phyloP scores from a whole-genome alignment of 2,113 vertebrate genomes.

The Pionites leucogaster region DNA sequence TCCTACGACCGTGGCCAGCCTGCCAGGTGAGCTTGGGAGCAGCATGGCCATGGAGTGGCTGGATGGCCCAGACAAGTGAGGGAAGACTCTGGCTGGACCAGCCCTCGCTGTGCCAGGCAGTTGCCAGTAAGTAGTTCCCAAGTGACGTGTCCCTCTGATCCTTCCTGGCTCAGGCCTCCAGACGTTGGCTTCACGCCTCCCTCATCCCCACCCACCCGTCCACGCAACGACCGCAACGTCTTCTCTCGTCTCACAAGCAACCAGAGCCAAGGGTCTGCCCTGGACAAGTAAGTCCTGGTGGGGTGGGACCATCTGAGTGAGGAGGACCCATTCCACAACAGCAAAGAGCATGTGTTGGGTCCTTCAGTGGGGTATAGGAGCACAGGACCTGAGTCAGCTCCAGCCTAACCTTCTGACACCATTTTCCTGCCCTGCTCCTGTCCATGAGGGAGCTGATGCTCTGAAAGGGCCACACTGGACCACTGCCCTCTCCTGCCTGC shows the following conservation, averaged over 20 bases:
- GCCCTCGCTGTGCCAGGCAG: not conserved
- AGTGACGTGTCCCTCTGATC: not conserved
- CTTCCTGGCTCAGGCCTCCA: conserved; percentile 78
- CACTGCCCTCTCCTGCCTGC: not conserved
- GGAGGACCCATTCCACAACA: not conserved
- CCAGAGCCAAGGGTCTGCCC: conserved; percentile 91
- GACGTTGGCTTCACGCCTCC: conserved; percentile 91
- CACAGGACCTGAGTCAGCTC: not conserved
- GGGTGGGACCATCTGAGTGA: not conserved
- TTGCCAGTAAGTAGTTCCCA: not conserved
- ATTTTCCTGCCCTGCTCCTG: not conserved
- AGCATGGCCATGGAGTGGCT: not conserved
- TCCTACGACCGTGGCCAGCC: conserved; percentile 91
- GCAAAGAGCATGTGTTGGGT: fast-evolving
- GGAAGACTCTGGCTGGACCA: not conserved
- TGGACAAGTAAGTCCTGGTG: conserved; percentile 91
- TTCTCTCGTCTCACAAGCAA: conserved; percentile 97
- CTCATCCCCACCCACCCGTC: conserved; percentile 91
- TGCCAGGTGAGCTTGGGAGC: conserved; percentile 76
- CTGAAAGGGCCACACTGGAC: not conserved
- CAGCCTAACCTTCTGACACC: not conserved
- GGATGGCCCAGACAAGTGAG: not conserved
- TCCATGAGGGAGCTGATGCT: not conserved
- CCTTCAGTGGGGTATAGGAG: not conserved
- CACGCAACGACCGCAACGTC: conserved; percentile 94